A percentile compares a stretch with the other conserved stretches of the same genome.
phyloP scores from a whole-genome alignment of 2,797 vertebrate genomes.

The Molossus molossus region DNA sequence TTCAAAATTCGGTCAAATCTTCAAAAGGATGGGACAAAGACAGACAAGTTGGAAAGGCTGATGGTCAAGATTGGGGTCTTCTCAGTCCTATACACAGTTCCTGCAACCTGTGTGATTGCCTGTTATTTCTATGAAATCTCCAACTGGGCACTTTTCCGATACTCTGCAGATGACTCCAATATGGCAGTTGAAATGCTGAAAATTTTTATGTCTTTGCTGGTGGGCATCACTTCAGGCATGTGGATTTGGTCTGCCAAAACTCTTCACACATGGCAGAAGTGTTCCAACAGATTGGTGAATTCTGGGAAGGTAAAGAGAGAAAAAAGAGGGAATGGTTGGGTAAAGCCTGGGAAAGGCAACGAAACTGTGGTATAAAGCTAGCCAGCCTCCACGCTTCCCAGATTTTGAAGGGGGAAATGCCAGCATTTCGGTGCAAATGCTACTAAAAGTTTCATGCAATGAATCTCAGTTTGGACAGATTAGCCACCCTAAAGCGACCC shows the following conservation, averaged over 20 bases:
- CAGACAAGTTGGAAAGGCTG: slow-evolving; percentile 98
- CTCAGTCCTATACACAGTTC: slow-evolving; percentile 98
- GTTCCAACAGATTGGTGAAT: slow-evolving; percentile 95
- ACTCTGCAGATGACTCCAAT: slow-evolving; percentile 95
- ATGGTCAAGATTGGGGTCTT: slow-evolving; percentile 99
- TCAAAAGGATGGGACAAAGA: slow-evolving; percentile 99
- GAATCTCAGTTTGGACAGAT: slow-evolving; percentile 80
- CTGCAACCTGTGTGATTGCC: slow-evolving; percentile 97
- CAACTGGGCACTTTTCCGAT: slow-evolving; percentile 96
- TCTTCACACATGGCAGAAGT: slow-evolving; percentile 98
- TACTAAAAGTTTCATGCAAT: slow-evolving; percentile 49
- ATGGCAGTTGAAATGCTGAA: slow-evolving; percentile 98
- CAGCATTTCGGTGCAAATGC: slow-evolving; percentile 68
- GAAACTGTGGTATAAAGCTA: slow-evolving; percentile 96
- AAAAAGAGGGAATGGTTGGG: slow-evolving; percentile 95
- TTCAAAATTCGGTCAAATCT: slow-evolving; percentile 99
- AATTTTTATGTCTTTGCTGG: slow-evolving; percentile 99
- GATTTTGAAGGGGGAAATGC: slow-evolving; percentile 48
- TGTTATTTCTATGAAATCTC: slow-evolving; percentile 99
- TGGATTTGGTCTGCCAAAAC: slow-evolving; percentile 99
- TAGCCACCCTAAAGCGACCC: slow-evolving; percentile 65
- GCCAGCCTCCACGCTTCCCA: not conserved
- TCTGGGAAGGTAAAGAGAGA: slow-evolving; percentile 94
- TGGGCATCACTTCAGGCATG: slow-evolving; percentile 99
- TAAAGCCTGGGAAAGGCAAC: slow-evolving; percentile 96